Percentiles rank a stretch among this genome's conserved stretches.
phyloP scores from a whole-genome alignment of 2,113 vertebrate genomes.

The Ascaphus truei region DNA sequence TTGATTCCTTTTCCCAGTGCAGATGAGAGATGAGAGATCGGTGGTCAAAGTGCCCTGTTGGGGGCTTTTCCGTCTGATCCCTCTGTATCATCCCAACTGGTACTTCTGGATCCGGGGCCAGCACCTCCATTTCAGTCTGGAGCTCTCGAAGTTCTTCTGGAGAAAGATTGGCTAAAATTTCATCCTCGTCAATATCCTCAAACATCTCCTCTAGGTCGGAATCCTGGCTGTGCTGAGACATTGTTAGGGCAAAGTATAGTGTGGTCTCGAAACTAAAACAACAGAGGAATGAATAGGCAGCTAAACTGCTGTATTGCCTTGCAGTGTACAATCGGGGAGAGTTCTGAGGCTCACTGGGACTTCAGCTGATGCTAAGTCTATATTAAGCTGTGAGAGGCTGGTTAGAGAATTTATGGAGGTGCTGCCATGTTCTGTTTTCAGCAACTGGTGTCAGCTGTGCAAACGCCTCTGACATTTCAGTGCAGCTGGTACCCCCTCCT shows the following conservation, averaged over 20 bases:
- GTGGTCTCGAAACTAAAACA: no score
- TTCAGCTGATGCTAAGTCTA: constrained; percentile 62
- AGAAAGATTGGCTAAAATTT: constrained; percentile 87
- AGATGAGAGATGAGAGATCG: constrained; percentile 85
- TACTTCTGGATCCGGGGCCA: constrained; percentile 84
- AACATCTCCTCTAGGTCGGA: constrained; percentile 51
- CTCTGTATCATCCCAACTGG: constrained; percentile 89
- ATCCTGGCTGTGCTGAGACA: constrained; percentile 58
- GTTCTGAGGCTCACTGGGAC: constrained; percentile 19
- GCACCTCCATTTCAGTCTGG: constrained; percentile 90
- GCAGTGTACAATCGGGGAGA: constrained; percentile 35
- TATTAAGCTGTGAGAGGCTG: constrained; percentile 80
- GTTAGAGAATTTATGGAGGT: constrained; percentile 75
- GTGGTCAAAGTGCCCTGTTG: constrained; percentile 86
- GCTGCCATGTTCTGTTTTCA: constrained; percentile 59
- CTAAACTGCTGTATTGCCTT: no score
- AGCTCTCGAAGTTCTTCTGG: constrained; percentile 87
- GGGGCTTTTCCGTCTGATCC: constrained; percentile 87
- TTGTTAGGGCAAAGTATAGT: constrained; percentile 21
- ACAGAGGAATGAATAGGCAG: no score
- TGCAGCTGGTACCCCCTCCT: constrained; percentile 67
- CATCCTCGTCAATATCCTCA: constrained; percentile 84
- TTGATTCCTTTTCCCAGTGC: constrained; percentile 92
- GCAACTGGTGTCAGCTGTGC: constrained; percentile 77
- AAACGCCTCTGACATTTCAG: constrained; percentile 76